Base-by-base conservation (phyloP, 2,113 vertebrate genomes). In the Pelobates fuscus region DNA sequence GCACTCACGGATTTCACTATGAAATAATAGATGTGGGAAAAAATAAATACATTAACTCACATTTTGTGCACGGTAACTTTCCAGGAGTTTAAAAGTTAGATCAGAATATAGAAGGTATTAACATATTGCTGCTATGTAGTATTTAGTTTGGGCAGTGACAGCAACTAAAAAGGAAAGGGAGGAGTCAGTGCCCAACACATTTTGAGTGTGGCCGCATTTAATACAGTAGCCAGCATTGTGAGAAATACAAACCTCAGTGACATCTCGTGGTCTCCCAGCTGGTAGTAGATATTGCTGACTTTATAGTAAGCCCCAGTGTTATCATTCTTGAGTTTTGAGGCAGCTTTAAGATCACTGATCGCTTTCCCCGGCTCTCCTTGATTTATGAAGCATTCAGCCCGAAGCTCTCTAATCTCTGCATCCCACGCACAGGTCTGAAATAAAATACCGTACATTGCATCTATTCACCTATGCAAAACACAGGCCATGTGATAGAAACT, bases 281-380 rank as follows among this genome's bases (percentile, higher is more conserved):
- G 86, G 78, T 98, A 99, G 82, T 98, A 97, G 84, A 99, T 94
- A 61, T 44, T 94, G 92, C 96, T 98, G 86, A 98, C 94, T 85
- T 94, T 95, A 88, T 95, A 96, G 85, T 95, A 98, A 20, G 95
- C 97, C 86, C 94, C 91, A 1, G 96, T 99, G 71, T 98, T 98
- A 87, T 97, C 97, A n/a, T 74, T 97, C 87, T 93, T 97, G 80
- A 99, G 82, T 84, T 98, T 99, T 63, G 96, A 94, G 37, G 94
- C 84, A 60, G 94, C 95, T 90, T 97, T 98, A 57, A 99, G 91
- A 91, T 99, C 97, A 79, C 89, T 92, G 87, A 99, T 92, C 55
- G 97, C 96, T 88, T 96, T 98, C 70, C 94, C 91, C 83, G 93
- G 93, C 70, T 98, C 95, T 1, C 94, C 95, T 90, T 96, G 88